These are phyloP conservation scores for Apolygus lucorum DNA, from an alignment of 1,140 invertebrate genomes.

Conservation along the genomic window DNA sequence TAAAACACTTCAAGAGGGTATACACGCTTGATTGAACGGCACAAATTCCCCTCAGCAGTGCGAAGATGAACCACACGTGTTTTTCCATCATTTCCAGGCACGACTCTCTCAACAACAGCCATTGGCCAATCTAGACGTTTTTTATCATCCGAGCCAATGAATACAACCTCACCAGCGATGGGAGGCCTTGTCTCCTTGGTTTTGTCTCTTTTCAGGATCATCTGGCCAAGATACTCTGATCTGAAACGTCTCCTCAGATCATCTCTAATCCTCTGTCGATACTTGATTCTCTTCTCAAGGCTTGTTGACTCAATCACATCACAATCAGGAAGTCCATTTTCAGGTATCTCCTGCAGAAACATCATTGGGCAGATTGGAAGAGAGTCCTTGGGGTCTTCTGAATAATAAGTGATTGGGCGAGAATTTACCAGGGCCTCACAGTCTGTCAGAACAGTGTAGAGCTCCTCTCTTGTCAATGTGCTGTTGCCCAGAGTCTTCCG, in stretches of 20 bases:
- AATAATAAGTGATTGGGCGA: slow-evolving; percentile 38
- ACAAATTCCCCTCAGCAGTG: slow-evolving; percentile 28
- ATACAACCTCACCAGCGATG: slow-evolving; percentile 29
- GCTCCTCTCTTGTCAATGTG: slow-evolving; percentile 34
- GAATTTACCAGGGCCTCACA: slow-evolving; percentile 36
- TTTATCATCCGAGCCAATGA: slow-evolving; percentile 31
- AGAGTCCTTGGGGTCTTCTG: slow-evolving; percentile 31
- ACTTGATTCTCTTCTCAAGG: slow-evolving; percentile 12
- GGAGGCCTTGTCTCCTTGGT: not conserved
- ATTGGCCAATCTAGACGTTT: slow-evolving; percentile 35
- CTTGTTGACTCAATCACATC: slow-evolving; percentile 6
- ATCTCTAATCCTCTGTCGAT: slow-evolving; percentile 14
- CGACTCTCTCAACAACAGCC: slow-evolving; percentile 31
- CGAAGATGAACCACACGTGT: slow-evolving; percentile 32
- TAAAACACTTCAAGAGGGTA: slow-evolving; percentile 18
- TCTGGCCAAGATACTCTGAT: slow-evolving; percentile 25
- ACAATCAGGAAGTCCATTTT: slow-evolving; percentile 31
- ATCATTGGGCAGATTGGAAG: slow-evolving; percentile 29
- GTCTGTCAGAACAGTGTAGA: slow-evolving; percentile 37
- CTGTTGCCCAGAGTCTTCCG: slow-evolving; percentile 34
- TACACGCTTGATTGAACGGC: slow-evolving; percentile 6
- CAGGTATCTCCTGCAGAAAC: slow-evolving; percentile 34
- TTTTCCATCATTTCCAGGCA: slow-evolving; percentile 33
- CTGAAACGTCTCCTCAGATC: slow-evolving; percentile 19
- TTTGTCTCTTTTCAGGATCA: not conserved